Conservation (phyloP, 2,797 vertebrate species). For the Odontamblyopus rebecca region DNA sequence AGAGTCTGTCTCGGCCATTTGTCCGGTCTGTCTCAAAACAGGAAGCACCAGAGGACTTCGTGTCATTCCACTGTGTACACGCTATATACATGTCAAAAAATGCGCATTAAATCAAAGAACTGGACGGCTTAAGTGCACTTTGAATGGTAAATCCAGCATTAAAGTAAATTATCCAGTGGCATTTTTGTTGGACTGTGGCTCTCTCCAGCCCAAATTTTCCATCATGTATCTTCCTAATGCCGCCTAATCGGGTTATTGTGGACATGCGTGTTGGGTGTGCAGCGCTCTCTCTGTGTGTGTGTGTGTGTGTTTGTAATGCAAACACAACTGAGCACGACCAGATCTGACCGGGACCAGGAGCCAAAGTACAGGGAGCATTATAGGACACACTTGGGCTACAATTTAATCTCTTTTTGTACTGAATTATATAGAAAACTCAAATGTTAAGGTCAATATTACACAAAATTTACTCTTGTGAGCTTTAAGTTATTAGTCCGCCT, state of each 20-base stretch:
- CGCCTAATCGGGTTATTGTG: constrained; percentile 7
- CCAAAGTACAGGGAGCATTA: constrained; percentile 17
- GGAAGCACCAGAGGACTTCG: neutral
- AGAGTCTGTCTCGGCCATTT: neutral
- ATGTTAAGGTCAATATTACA: neutral
- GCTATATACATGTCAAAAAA: constrained; percentile 27
- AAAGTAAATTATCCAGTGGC: constrained; percentile 18
- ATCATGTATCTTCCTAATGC: constrained; percentile 31
- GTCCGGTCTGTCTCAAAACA: constrained; percentile 5
- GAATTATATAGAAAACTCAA: neutral
- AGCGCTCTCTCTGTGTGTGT: constrained; percentile 6
- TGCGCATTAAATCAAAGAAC: constrained; percentile 27
- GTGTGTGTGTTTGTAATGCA: constrained; percentile 20
- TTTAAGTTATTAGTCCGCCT: too few species aligned
- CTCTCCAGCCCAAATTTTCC: constrained; percentile 37
- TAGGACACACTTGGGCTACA: neutral
- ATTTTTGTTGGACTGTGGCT: constrained; percentile 36
- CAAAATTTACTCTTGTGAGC: too few species aligned
- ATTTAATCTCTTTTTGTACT: neutral
- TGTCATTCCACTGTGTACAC: constrained; percentile 21
- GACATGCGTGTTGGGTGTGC: neutral
- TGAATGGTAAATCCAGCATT: constrained; percentile 25
- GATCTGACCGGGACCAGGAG: constrained; percentile 13
- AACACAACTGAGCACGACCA: constrained; percentile 18
- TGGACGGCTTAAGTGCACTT: constrained; percentile 39